A percentile compares a stretch with the other conserved stretches of the same genome.
phyloP scores from a whole-genome alignment of 2,797 vertebrate species.

The Paedocypris micromegethes region DNA sequence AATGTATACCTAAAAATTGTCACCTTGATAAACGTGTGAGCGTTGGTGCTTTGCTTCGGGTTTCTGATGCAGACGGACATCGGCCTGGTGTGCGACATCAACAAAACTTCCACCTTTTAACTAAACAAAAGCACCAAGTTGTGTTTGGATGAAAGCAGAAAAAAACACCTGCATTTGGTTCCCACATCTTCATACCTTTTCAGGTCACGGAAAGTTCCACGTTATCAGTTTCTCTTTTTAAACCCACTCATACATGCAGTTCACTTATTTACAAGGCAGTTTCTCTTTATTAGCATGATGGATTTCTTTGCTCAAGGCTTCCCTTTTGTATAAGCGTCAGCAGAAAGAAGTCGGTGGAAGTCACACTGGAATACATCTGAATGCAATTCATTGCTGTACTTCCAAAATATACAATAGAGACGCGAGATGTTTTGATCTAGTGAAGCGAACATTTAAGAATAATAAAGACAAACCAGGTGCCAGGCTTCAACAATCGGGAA shows the following conservation, averaged over 20 bases:
- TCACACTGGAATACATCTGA: slow-evolving; percentile 20
- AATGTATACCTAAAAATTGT: slow-evolving; percentile 6
- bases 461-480: slow-evolving; percentile 35
- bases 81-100: slow-evolving; percentile 12
- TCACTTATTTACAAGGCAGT: slow-evolving; percentile 25
- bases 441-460: slow-evolving; percentile 30
- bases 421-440: slow-evolving; percentile 31
- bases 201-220: slow-evolving; percentile 10
- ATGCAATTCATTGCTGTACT: slow-evolving; percentile 19
- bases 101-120: slow-evolving; percentile 23
- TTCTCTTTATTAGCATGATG: slow-evolving; percentile 23
- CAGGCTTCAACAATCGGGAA: slow-evolving; percentile 18
- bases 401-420: slow-evolving; percentile 28
- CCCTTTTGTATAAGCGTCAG: slow-evolving; percentile 12
- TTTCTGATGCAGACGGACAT: slow-evolving; percentile 54
- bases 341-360: slow-evolving; percentile 10
- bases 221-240: slow-evolving; percentile 19
- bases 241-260: slow-evolving; percentile 14
- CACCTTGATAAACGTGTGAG: slow-evolving; percentile 33
- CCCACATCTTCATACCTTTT: slow-evolving; percentile 3
- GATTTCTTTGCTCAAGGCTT: slow-evolving; percentile 16
- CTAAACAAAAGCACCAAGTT: slow-evolving; percentile 23
- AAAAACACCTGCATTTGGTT: slow-evolving; percentile 7
- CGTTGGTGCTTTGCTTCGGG: slow-evolving; percentile 10
- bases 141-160: neutral